Base-by-base conservation (phyloP, 2,888 invertebrate genomes). In the Teinopalpus imperialis region DNA sequence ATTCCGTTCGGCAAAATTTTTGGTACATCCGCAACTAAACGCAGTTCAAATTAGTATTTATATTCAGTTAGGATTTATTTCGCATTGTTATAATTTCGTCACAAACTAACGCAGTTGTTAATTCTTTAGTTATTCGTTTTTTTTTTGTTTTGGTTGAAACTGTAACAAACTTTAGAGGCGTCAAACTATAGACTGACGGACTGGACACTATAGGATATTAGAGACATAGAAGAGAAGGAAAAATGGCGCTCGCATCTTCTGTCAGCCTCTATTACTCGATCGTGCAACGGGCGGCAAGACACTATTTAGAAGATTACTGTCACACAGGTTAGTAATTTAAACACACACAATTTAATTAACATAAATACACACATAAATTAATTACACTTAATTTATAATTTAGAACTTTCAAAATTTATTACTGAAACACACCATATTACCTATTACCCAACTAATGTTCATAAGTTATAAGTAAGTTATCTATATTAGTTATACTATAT, bases 251-350 rank as follows among this genome's bases (percentile, higher is more conserved):
- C 57, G 91, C 92, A 69, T 91, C 91, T 75, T 92, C 92, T 81
- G 92, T 92, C 80, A 92, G 92, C 85, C 81, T 92, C 64, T 92
- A 92, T 81, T 92, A 92, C 83, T 92, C 92, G 63, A 91, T 92
- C 78, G 92, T 92, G 81, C 92, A 92, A 82, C 90, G 92, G 63
- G 91, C 92, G 56, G 92, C 92, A 61, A 89, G 91, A 73, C 91
- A 92, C 74, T 92, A 92, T 69, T 76, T 92, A 65, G 92, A 92
- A 89, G 92, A 92, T 72, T 92, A 92, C 69, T 92, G 91, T 80
- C 91, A 91, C 63, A 90, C 91, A 78, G 92, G 92, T 92, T 78
- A 83, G 89, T 45, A 37, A 8, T 37, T 12, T n/a, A 18, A 10
- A 6, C 9, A 10, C 13, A 6, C n/a, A n/a, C n/a, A n/a, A n/a